Evolutionary conservation across 2,888 invertebrate species (phyloP).

Genomic region (Diploptera punctata): DNA sequence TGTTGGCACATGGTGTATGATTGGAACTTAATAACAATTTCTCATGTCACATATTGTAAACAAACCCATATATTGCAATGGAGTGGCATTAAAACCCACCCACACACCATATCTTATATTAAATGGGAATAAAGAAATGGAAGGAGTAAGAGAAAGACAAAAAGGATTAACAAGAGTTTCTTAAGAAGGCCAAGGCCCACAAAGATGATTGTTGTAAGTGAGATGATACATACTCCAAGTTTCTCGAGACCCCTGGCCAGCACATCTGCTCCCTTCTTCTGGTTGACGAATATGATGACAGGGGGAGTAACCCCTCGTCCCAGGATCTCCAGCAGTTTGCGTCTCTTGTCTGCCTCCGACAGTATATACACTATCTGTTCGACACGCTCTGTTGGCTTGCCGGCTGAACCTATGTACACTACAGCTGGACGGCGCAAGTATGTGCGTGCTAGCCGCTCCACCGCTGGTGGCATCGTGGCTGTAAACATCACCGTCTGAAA

Average conservation of each 20-base stretch:
- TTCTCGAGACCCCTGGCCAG: slow-evolving; percentile 97
- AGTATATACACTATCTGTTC: slow-evolving; percentile 98
- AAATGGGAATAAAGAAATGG: too few relatives aligned
- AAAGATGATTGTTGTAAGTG: too few relatives aligned
- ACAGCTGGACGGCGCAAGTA: slow-evolving; percentile 96
- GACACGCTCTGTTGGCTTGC: slow-evolving; percentile 96
- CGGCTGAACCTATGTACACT: slow-evolving; percentile 95
- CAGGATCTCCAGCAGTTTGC: slow-evolving; percentile 94
- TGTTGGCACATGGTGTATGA: too few relatives aligned
- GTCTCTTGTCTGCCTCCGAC: slow-evolving; percentile 94
- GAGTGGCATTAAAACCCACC: too few relatives aligned
- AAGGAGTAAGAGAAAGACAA: too few relatives aligned
- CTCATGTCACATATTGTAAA: too few relatives aligned
- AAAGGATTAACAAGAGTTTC: too few relatives aligned
- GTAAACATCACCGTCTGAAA: slow-evolving; percentile 98
- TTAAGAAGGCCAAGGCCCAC: too few relatives aligned
- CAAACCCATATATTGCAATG: too few relatives aligned
- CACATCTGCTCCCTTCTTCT: slow-evolving; percentile 99
- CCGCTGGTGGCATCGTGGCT: slow-evolving; percentile 99
- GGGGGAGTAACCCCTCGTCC: slow-evolving; percentile 93
- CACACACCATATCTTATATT: too few relatives aligned
- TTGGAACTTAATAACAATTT: too few relatives aligned
- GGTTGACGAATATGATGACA: slow-evolving; percentile 99
- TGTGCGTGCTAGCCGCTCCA: slow-evolving; percentile 93
- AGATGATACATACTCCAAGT: slow-evolving; percentile 69